Evolutionary conservation across 2,113 vertebrate species (phyloP).

Genomic region (Stomatorhinus ivindoensis): DNA sequence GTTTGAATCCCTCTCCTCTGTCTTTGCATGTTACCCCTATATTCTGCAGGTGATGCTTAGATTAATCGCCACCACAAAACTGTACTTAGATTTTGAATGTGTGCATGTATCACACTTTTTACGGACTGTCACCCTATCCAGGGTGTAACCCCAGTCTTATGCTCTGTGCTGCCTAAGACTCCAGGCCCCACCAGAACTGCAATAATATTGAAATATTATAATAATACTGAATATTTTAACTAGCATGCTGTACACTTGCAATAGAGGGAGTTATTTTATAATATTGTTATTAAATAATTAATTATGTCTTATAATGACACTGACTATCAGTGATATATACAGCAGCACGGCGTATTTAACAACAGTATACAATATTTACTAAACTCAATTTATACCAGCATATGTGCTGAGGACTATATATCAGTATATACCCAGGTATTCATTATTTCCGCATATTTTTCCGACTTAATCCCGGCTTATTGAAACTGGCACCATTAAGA

Average conservation of each 20-base stretch:
- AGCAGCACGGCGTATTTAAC: not conserved
- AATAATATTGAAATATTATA: too few relatives aligned
- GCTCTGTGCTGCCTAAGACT: not conserved
- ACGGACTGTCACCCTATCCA: not conserved
- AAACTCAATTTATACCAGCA: not conserved
- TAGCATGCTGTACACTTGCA: not conserved
- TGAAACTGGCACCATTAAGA: not conserved
- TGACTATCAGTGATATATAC: not conserved
- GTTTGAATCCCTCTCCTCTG: not conserved
- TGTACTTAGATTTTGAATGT: not conserved
- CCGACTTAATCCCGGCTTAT: not conserved
- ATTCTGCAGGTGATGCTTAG: not conserved
- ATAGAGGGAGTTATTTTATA: not conserved
- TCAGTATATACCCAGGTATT: not conserved
- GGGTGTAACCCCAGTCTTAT: not conserved
- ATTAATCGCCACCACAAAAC: not conserved
- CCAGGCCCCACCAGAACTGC: not conserved
- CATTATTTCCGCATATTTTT: constrained; percentile 4
- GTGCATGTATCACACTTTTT: not conserved
- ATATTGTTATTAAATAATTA: not conserved
- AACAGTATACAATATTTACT: not conserved
- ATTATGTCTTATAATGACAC: not conserved
- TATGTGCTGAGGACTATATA: not conserved
- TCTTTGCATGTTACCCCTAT: not conserved
- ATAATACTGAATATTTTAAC: not conserved